Evolutionary conservation across 2,888 invertebrate genomes (phyloP).

Genomic region (Patella depressa): DNA sequence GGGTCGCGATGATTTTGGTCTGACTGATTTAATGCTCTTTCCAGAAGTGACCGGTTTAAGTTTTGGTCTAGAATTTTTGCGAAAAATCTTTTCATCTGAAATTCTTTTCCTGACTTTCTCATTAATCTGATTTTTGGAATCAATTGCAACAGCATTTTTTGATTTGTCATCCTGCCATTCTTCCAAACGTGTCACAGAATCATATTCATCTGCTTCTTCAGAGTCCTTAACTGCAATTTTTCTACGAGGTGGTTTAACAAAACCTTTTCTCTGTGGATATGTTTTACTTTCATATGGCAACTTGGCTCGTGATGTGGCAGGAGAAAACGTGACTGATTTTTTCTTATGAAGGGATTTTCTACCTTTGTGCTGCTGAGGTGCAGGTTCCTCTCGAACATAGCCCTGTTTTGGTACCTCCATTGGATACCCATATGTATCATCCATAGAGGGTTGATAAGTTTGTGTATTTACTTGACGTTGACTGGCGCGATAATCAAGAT

Average conservation of each 20-base stretch:
- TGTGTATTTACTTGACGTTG: not conserved
- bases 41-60: too few relatives aligned
- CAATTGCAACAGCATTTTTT: not conserved
- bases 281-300: not conserved
- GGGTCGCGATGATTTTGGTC: too few relatives aligned
- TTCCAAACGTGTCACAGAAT: not conserved
- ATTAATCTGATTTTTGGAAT: too few relatives aligned
- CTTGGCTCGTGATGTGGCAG: not conserved
- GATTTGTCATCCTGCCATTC: not conserved
- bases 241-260: not conserved
- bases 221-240: not conserved
- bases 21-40: too few relatives aligned
- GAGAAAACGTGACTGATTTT: not conserved
- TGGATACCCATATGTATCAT: too few relatives aligned
- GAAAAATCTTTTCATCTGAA: too few relatives aligned
- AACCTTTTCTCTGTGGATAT: not conserved
- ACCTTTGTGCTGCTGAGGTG: too few relatives aligned
- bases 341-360: not conserved
- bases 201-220: not conserved
- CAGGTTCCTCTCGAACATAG: too few relatives aligned
- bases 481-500: not conserved
- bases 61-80: too few relatives aligned
- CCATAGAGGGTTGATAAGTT: too few relatives aligned
- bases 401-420: too few relatives aligned
- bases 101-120: too few relatives aligned